Evolutionary conservation across 2,113 vertebrate species (phyloP).

Genomic region (Forbesichthys agassizii): DNA sequence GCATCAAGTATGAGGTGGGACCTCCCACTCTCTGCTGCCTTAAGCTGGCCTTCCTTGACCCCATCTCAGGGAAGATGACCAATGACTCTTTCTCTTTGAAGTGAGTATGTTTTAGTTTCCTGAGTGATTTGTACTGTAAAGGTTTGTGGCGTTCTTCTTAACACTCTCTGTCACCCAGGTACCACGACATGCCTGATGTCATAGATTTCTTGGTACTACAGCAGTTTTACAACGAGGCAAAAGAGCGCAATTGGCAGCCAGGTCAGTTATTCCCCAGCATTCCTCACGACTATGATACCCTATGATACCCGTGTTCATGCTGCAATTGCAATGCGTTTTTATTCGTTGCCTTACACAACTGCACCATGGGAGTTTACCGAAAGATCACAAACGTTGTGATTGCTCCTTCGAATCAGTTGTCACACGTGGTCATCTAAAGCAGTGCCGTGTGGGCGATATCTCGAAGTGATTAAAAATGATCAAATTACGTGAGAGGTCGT

Average conservation of each 20-base stretch:
- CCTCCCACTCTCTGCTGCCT: constrained; percentile 96
- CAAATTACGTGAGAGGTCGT: no score
- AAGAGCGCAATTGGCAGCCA: constrained; percentile 96
- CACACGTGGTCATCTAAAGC: neutral
- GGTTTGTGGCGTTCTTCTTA: no score
- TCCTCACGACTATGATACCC: no score
- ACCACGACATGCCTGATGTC: constrained; percentile 99
- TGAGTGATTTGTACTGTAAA: neutral
- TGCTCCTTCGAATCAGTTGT: neutral
- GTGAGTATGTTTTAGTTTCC: constrained; percentile 71
- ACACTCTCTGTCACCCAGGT: constrained; percentile 69
- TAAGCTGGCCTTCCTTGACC: constrained; percentile 95
- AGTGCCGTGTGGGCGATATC: no score
- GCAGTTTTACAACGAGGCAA: constrained; percentile 97
- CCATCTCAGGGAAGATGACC: constrained; percentile 96
- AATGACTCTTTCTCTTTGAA: constrained; percentile 97
- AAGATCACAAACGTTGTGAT: neutral
- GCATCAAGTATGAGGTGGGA: constrained; percentile 97
- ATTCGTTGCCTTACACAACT: no score
- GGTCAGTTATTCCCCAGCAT: constrained; percentile 70
- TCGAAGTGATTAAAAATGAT: no score
- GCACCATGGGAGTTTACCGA: no score
- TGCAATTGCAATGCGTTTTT: neutral
- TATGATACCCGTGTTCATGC: no score
- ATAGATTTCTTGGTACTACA: constrained; percentile 97